Base-by-base conservation (phyloP, 2,797 vertebrate genomes). In the Salarias fasciatus region DNA sequence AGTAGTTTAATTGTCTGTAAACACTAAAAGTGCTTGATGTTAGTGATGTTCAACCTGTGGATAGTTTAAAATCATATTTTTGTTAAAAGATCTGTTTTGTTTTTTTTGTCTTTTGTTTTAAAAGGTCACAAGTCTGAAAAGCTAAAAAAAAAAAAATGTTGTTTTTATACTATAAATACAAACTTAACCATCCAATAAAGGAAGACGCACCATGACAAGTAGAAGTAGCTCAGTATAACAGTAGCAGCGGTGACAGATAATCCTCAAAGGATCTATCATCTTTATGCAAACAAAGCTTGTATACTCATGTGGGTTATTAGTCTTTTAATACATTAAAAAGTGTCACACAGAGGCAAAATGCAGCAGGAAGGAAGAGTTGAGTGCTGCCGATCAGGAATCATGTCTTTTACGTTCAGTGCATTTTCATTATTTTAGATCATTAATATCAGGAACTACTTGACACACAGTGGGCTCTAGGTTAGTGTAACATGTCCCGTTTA, bases 1-100 rank as follows among this genome's bases (percentile, higher is more conserved):
- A 18, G 35, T 24, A 24, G 24, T 24, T 0, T n/a, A 29, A 5
- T 12, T 30, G 51, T 70, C 57, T 65, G 50, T 63, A 72, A 79
- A 49, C 81, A 88, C 86, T 86, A 88, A 70, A 72, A 38, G 33
- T 18, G 18, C 18, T 24, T 24, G 18, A 24, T 24, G 18, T 18
- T 24, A 24, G 18, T 24, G 18, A 18, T 24, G 2, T 18, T 24
- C 18, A 24, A 3, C 18, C 18, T 24, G 18, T 24, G 18, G 3
- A 24, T n/a, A 24, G 18, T 24, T 24, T 24, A 24, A 3, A 24
- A 24, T 3, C 18, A 18, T 24, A 24, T 24, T n/a, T n/a, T n/a
- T n/a, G n/a, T n/a, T n/a, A 11, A 62, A 68, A 66, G 15, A 5
- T 12, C 38, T 53, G 35, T 52, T 38, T 57, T 41, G 10, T 35